These are phyloP conservation scores for Dolichoris vasculosae DNA, from an alignment of 1,140 invertebrate genomes.

Conservation along the genomic window DNA sequence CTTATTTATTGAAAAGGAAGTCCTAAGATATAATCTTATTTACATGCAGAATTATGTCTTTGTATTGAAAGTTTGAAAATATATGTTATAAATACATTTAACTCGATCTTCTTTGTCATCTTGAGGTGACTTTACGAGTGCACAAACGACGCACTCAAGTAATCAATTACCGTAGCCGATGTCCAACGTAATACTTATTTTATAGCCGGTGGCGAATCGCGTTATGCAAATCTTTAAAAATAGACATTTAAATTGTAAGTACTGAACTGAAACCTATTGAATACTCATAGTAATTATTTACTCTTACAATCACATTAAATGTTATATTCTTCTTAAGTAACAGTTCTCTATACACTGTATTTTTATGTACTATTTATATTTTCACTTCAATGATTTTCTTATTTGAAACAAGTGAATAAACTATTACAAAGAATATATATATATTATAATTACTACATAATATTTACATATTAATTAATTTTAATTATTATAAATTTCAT, in stretches of 20 bases:
- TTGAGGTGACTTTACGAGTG: background rate
- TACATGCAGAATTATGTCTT: background rate
- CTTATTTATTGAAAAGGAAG: background rate
- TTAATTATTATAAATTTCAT: no score
- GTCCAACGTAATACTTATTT: background rate
- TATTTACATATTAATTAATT: no score
- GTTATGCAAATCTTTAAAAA: constrained; percentile 12
- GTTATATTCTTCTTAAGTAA: background rate
- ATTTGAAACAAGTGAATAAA: background rate
- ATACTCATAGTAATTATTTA: background rate
- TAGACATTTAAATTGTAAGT: background rate
- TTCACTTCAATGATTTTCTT: background rate
- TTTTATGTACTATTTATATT: background rate
- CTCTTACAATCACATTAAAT: background rate
- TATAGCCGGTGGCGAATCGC: background rate
- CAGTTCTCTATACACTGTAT: background rate
- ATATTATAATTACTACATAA: no score
- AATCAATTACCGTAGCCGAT: background rate
- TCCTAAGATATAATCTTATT: background rate
- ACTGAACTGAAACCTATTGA: background rate
- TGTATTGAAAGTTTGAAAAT: background rate
- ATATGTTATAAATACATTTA: background rate
- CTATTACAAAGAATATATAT: no score
- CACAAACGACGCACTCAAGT: background rate
- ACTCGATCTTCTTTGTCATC: background rate